These are phyloP conservation scores for Netelia fuscicornis DNA, from an alignment of 2,888 invertebrate species.

Conservation along the genomic window DNA sequence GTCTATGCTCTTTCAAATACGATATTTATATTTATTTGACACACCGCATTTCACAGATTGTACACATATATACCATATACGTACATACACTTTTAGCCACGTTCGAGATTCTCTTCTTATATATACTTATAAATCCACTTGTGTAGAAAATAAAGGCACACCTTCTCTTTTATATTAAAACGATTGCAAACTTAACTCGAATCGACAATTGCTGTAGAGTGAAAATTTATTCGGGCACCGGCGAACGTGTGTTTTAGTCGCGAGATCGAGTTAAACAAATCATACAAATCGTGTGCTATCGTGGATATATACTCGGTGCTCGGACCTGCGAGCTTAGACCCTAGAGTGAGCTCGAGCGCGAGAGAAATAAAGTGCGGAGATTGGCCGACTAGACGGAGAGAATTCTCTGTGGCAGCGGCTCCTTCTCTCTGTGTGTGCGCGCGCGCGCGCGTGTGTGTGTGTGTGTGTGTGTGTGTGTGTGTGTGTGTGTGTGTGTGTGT, in stretches of 20 bases:
- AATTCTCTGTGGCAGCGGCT: not conserved
- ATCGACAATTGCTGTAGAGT: not conserved
- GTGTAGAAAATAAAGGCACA: not conserved
- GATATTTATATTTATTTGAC: not conserved
- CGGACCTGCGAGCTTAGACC: conserved; percentile 58
- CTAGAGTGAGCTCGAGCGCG: conserved; percentile 56
- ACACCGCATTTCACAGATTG: not conserved
- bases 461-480: no score
- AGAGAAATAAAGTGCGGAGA: conserved; percentile 51
- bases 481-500: no score
- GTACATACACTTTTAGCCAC: conserved; percentile 42
- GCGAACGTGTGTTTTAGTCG: conserved; percentile 28
- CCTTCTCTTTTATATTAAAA: conserved; percentile 1
- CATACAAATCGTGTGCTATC: conserved; percentile 31
- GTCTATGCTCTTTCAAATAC: not conserved
- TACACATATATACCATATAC: not conserved
- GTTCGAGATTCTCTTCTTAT: conserved; percentile 32
- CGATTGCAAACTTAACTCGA: not conserved
- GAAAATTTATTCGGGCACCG: not conserved
- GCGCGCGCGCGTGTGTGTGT: no score
- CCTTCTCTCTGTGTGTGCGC: not conserved
- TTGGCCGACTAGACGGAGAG: conserved; percentile 39
- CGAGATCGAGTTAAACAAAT: conserved; percentile 46
- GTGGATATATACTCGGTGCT: conserved; percentile 48
- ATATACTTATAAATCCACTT: not conserved